Conservation (phyloP, 2,113 vertebrate species). For the Condylura cristata region DNA sequence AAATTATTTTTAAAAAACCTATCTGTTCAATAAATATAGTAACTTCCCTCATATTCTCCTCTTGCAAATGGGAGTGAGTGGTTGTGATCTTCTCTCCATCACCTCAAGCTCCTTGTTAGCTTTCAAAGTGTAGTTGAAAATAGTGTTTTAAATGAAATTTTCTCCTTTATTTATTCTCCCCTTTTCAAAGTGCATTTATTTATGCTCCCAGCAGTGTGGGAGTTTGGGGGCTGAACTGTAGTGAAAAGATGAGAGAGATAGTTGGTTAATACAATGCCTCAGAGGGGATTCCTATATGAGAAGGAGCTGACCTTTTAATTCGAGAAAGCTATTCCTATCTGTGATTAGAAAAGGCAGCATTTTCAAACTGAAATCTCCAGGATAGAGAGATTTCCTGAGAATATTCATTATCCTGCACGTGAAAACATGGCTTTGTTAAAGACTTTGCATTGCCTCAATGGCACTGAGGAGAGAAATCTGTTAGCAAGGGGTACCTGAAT, state of each 20-base stretch:
- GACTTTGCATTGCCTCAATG: background rate
- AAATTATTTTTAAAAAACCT: no score
- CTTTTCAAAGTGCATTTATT: background rate
- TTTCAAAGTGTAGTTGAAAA: background rate
- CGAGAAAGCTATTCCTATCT: background rate
- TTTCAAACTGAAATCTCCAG: constrained; percentile 20
- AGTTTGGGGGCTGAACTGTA: background rate
- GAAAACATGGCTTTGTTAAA: background rate
- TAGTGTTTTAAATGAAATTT: background rate
- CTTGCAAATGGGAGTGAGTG: background rate
- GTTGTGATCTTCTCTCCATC: background rate
- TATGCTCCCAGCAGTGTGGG: background rate
- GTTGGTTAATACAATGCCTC: background rate
- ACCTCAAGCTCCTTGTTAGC: background rate
- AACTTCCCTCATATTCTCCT: background rate
- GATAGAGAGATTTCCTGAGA: constrained; percentile 18
- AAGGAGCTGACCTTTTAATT: background rate
- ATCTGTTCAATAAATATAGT: background rate
- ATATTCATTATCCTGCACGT: background rate
- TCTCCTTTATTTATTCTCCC: background rate
- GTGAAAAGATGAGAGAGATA: background rate
- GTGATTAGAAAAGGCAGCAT: background rate
- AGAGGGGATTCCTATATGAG: background rate
- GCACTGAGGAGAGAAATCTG: background rate
- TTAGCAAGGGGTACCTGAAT: background rate